A percentile compares a stretch with the other conserved stretches of the same genome.
These are phyloP conservation scores for Lutra lutra DNA, from an alignment of 2,797 vertebrate genomes.

Conservation along the genomic window DNA sequence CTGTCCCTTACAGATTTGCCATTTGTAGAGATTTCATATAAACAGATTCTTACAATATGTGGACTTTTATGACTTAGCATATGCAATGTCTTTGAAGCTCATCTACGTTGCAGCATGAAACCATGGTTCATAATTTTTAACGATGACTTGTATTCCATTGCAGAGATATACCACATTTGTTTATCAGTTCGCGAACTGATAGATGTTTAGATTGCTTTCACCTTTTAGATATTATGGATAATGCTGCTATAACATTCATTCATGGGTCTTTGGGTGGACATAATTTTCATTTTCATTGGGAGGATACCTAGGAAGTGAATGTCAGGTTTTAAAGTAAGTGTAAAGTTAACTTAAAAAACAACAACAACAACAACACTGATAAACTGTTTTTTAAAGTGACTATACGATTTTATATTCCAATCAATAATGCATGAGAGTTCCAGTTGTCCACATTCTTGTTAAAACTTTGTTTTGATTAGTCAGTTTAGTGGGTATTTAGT, in stretches of 20 bases:
- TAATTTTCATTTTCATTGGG: neutral
- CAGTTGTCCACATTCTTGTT: neutral
- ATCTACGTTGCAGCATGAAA: neutral
- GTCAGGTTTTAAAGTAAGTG: neutral
- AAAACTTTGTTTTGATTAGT: neutral
- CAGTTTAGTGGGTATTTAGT: neutral
- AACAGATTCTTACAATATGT: neutral
- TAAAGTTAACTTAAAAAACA: neutral
- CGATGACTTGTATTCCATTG: neutral
- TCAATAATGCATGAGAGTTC: neutral
- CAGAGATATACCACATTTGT: neutral
- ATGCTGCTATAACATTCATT: neutral
- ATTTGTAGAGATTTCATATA: neutral
- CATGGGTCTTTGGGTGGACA: neutral
- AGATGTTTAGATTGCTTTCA: neutral
- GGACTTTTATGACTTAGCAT: neutral
- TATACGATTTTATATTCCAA: neutral
- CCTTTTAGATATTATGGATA: neutral
- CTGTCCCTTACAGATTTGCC: neutral
- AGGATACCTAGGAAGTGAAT: neutral
- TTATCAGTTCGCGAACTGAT: neutral
- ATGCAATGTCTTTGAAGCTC: neutral
- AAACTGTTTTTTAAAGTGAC: neutral
- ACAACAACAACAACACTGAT: too few species aligned
- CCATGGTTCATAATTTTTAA: neutral